Conservation (phyloP, 2,113 vertebrate genomes). For the Brevimyrus niger region DNA sequence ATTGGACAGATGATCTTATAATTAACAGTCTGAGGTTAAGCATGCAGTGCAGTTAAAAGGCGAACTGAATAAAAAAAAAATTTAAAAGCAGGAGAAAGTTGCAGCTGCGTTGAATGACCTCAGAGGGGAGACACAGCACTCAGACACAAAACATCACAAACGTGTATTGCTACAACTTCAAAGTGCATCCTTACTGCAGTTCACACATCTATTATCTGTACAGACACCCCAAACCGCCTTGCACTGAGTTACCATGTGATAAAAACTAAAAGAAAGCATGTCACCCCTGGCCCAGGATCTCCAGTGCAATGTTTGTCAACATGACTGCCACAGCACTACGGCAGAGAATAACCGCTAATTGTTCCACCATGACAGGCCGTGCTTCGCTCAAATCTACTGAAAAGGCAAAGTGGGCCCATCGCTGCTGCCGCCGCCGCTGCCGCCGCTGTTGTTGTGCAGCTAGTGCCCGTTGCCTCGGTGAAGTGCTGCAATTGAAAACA, state of each 20-base stretch:
- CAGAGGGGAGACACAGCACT: background rate
- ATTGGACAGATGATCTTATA: background rate
- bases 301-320: background rate
- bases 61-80: background rate
- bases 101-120: background rate
- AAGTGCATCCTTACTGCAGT: background rate
- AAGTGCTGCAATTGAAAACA: constrained; percentile 59
- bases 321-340: background rate
- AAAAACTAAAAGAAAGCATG: background rate
- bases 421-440: background rate
- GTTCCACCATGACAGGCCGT: background rate
- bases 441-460: background rate
- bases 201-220: background rate
- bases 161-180: background rate
- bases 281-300: background rate
- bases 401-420: background rate
- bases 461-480: constrained; percentile 37
- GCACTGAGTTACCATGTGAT: background rate
- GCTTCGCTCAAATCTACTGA: background rate
- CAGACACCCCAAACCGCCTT: background rate
- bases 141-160: background rate
- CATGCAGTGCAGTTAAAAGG: background rate
- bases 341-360: background rate
- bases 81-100: background rate
- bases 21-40: background rate